phyloP scores from a whole-genome alignment of 2,797 vertebrate species.

The Calcarius lapponicus region DNA sequence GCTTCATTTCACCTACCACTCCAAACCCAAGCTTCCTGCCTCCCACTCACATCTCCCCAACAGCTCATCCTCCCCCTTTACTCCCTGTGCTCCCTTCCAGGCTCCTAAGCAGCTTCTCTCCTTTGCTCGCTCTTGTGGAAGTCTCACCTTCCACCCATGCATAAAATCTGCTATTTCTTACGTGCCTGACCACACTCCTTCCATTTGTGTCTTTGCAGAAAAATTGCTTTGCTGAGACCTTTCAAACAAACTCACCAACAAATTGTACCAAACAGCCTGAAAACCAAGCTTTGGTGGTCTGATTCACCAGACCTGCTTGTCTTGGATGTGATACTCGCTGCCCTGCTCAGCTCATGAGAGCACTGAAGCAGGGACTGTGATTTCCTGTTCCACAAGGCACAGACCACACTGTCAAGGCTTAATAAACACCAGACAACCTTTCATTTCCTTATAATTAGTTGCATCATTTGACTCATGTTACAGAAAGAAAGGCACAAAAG shows the following conservation, averaged over 20 bases:
- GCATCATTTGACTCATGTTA: conserved; percentile 3
- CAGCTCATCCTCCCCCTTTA: neutral
- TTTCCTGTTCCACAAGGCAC: conserved; percentile 24
- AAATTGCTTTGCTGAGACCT: neutral
- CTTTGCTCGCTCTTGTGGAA: neutral
- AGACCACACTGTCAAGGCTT: neutral
- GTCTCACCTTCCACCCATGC: neutral
- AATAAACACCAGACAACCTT: neutral
- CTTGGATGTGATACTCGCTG: neutral
- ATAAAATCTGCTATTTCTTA: neutral
- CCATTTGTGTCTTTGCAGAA: neutral
- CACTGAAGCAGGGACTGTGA: neutral
- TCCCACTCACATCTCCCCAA: neutral
- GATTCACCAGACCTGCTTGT: neutral
- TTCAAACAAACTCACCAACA: neutral
- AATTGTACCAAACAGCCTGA: neutral
- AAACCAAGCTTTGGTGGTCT: neutral
- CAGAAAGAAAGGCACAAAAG: neutral
- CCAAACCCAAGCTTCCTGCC: neutral
- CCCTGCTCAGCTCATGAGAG: neutral
- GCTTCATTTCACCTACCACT: neutral
- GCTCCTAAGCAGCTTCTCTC: neutral
- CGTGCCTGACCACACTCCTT: neutral
- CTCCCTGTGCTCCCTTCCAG: neutral
- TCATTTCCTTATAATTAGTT: conserved; percentile 45